phyloP scores from a whole-genome alignment of 1,140 invertebrate genomes.

The Aethina tumida region DNA sequence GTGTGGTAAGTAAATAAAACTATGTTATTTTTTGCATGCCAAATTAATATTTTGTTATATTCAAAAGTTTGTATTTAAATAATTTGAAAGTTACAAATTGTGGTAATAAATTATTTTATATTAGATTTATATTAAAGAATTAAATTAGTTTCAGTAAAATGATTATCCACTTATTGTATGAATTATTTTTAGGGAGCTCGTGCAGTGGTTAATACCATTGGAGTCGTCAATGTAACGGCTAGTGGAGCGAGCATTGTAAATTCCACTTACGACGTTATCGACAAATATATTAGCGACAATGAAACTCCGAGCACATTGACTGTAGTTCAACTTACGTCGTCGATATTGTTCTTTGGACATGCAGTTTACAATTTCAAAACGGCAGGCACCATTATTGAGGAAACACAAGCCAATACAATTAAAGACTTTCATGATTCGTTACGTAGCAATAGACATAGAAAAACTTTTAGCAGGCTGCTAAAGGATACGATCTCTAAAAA shows the following conservation, averaged over 20 bases:
- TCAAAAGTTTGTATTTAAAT: no score
- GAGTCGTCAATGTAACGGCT: constrained; percentile 22
- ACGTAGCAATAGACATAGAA: constrained; percentile 31
- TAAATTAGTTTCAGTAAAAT: no score
- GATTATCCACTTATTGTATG: no score
- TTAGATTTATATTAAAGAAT: no score
- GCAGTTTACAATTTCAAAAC: constrained; percentile 32
- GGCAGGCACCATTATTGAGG: constrained; percentile 30
- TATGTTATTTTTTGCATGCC: background rate
- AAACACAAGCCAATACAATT: constrained; percentile 28
- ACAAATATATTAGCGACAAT: constrained; percentile 21
- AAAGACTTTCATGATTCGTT: constrained; percentile 23
- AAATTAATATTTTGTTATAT: constrained; percentile 6
- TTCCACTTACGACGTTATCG: constrained; percentile 24
- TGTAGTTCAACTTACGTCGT: constrained; percentile 33
- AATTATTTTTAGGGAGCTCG: constrained; percentile 20
- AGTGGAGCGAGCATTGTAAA: constrained; percentile 25
- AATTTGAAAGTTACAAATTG: constrained; percentile 2
- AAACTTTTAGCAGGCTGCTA: constrained; percentile 27
- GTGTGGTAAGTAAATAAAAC: constrained; percentile 15
- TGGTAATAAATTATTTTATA: constrained; percentile 5
- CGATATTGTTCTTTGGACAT: constrained; percentile 35
- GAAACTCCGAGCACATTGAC: constrained; percentile 22
- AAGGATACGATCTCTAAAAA: constrained; percentile 25
- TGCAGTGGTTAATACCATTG: constrained; percentile 23